These are phyloP conservation scores for Micropoecilia bifurca DNA, from an alignment of 2,797 vertebrate species.

Conservation along the genomic window DNA sequence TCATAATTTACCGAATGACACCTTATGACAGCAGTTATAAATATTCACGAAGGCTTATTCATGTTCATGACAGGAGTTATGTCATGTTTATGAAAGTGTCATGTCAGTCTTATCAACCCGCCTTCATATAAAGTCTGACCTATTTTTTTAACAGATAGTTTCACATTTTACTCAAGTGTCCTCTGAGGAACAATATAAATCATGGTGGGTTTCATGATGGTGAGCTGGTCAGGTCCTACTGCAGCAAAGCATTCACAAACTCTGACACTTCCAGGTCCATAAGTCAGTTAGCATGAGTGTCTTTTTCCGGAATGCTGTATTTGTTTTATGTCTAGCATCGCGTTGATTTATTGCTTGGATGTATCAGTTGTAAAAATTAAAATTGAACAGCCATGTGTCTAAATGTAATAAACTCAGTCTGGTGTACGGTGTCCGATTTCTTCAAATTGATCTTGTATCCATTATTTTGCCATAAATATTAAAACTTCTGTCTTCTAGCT, in stretches of 20 bases:
- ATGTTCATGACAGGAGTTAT: no score
- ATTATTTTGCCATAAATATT: not conserved
- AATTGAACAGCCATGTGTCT: not conserved
- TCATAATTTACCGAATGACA: no score
- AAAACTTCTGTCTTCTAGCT: constrained; percentile 50
- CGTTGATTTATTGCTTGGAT: not conserved
- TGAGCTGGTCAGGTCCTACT: not conserved
- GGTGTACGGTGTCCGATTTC: not conserved
- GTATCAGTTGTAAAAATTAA: not conserved
- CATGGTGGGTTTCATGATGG: no score
- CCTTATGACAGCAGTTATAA: no score
- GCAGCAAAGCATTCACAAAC: not conserved
- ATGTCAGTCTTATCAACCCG: no score
- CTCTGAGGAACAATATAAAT: not conserved
- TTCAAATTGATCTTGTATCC: not conserved
- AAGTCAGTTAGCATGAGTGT: not conserved
- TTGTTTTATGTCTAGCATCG: not conserved
- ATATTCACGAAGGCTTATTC: no score
- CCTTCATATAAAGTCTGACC: no score
- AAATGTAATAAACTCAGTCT: not conserved
- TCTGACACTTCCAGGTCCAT: not conserved
- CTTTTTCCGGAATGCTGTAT: not conserved
- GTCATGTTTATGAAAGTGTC: no score
- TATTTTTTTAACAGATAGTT: not conserved
- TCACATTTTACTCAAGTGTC: not conserved